Percentiles rank a stretch among this genome's conserved stretches.
Conservation (phyloP, 2,888 invertebrate species). For the Nomada flava region DNA sequence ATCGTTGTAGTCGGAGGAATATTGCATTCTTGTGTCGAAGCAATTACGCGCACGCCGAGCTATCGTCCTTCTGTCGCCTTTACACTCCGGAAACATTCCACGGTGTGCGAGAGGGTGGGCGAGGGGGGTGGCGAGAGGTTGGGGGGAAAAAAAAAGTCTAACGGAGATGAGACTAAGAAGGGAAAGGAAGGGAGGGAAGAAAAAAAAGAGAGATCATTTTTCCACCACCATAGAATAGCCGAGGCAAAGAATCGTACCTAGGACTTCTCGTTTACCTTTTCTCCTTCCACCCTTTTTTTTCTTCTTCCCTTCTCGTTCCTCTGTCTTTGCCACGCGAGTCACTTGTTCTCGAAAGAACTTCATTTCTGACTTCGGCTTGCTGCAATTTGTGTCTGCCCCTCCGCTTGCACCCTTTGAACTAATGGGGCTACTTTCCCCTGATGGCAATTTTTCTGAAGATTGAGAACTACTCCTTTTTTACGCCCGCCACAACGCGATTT, state of each 20-base stretch:
- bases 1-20: constrained; percentile 67
- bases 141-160: constrained; percentile 7
- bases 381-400: constrained; percentile 37
- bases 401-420: constrained; percentile 5
- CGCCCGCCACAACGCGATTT: too few relatives aligned
- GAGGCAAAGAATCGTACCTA: constrained; percentile 61
- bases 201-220: constrained; percentile 35
- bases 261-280: constrained; percentile 57
- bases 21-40: constrained; percentile 79
- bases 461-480: too few relatives aligned
- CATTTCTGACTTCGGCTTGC: constrained; percentile 56
- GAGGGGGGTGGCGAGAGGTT: background rate
- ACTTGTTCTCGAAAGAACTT: constrained; percentile 60
- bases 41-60: constrained; percentile 74
- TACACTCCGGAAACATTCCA: constrained; percentile 44
- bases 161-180: background rate
- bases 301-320: constrained; percentile 2
- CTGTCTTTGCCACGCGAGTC: constrained; percentile 56
- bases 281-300: constrained; percentile 1
- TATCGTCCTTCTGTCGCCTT: constrained; percentile 62
- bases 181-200: background rate
- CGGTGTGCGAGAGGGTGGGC: constrained; percentile 15
- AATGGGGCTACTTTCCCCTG: background rate
- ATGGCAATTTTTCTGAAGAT: background rate
- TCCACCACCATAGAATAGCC: constrained; percentile 52